These are phyloP conservation scores for Strigamia transsilvanica DNA, from an alignment of 2,888 invertebrate genomes.

Conservation along the genomic window DNA sequence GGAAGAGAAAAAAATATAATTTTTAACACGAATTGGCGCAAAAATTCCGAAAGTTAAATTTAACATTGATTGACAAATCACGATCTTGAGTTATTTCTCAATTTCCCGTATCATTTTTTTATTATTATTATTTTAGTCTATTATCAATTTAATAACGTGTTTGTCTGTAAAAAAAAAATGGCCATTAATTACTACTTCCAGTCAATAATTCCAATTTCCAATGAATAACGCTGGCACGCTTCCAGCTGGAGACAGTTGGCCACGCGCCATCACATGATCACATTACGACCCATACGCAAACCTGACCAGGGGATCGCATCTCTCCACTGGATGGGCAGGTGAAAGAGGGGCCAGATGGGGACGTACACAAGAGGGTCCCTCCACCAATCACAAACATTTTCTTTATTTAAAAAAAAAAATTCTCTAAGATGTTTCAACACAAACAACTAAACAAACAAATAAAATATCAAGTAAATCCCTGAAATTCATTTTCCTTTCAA, in stretches of 20 bases:
- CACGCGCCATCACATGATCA: slow-evolving; percentile 45
- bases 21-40: background rate
- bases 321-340: slow-evolving; percentile 32
- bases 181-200: background rate
- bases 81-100: background rate
- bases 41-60: background rate
- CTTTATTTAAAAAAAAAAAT: background rate
- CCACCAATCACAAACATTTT: slow-evolving; percentile 14
- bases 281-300: slow-evolving; percentile 23
- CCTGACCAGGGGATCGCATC: slow-evolving; percentile 46
- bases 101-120: background rate
- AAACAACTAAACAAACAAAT: background rate
- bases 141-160: background rate
- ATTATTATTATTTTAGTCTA: background rate
- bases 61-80: background rate
- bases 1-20: background rate
- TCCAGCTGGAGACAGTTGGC: slow-evolving; percentile 43
- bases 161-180: background rate
- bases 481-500: background rate
- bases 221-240: slow-evolving; percentile 15
- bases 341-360: slow-evolving; percentile 35
- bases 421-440: background rate
- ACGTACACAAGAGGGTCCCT: background rate
- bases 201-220: background rate
- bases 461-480: background rate